These are phyloP conservation scores for Lissocephala sabroskyi DNA, from an alignment of 2,888 invertebrate species.

Conservation along the genomic window DNA sequence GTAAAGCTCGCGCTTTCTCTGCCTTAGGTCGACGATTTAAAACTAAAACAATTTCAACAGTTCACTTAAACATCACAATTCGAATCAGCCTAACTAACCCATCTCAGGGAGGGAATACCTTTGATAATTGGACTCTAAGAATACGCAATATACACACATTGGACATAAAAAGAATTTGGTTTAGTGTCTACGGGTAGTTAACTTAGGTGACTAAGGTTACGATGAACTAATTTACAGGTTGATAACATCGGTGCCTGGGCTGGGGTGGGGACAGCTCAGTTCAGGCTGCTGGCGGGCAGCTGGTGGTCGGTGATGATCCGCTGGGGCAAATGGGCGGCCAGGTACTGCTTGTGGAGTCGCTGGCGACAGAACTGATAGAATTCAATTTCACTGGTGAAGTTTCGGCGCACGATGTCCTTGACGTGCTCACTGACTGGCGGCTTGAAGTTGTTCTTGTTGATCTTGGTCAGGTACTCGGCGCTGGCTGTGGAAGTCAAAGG, in stretches of 20 bases:
- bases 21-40: too few species aligned
- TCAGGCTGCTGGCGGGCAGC: constrained; percentile 18
- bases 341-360: constrained; percentile 84
- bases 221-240: constrained; percentile 26
- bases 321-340: constrained; percentile 77
- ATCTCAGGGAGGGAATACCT: constrained; percentile 20
- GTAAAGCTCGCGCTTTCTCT: too few species aligned
- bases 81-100: constrained; percentile 17
- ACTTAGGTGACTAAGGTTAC: constrained; percentile 30
- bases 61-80: constrained; percentile 60
- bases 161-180: constrained; percentile 24
- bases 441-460: constrained; percentile 90
- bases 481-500: constrained; percentile 75
- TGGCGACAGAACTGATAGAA: constrained; percentile 93
- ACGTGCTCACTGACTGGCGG: constrained; percentile 89
- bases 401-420: constrained; percentile 86
- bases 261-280: constrained; percentile 18
- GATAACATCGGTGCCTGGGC: neutral
- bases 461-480: constrained; percentile 82
- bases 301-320: constrained; percentile 45
- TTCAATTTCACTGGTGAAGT: constrained; percentile 91
- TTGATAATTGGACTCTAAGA: constrained; percentile 38
- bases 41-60: constrained; percentile 53
- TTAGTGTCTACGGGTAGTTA: constrained; percentile 22
- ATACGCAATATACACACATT: constrained; percentile 32